Evolutionary conservation across 2,113 vertebrate species (phyloP).

Genomic region (Pandion haliaetus): DNA sequence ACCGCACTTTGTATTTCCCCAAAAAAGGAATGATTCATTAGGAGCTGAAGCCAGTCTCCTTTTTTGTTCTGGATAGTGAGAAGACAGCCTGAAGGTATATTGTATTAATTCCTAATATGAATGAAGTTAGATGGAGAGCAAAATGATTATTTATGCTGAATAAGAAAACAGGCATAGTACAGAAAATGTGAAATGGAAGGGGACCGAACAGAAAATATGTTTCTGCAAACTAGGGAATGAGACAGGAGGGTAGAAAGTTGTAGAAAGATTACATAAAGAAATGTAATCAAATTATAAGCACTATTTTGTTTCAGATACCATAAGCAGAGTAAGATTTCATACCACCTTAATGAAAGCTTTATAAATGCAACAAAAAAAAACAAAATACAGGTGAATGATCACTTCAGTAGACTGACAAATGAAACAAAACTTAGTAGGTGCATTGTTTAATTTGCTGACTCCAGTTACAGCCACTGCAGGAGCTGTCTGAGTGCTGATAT

Average conservation of each 20-base stretch:
- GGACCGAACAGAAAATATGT: background rate
- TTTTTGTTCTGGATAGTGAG: background rate
- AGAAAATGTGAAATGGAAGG: background rate
- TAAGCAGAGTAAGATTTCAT: background rate
- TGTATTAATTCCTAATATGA: background rate
- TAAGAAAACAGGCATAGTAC: background rate
- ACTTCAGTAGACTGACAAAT: background rate
- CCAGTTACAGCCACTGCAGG: background rate
- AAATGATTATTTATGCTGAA: background rate
- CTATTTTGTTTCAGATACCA: background rate
- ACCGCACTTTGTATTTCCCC: background rate
- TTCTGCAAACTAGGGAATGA: background rate
- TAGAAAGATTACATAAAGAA: background rate
- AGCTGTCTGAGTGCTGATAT: background rate
- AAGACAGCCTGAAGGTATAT: background rate
- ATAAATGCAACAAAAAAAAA: background rate
- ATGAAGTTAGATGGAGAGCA: background rate
- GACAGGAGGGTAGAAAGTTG: background rate
- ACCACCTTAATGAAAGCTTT: background rate
- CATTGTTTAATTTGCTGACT: background rate
- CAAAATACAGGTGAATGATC: background rate
- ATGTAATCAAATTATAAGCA: background rate
- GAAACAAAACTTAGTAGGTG: background rate
- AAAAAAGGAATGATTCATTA: background rate
- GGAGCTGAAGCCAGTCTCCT: background rate